These are phyloP conservation scores for Stichodactyla mertensii DNA, from an alignment of 64 coral and sea anemone species.

Conservation along the genomic window DNA sequence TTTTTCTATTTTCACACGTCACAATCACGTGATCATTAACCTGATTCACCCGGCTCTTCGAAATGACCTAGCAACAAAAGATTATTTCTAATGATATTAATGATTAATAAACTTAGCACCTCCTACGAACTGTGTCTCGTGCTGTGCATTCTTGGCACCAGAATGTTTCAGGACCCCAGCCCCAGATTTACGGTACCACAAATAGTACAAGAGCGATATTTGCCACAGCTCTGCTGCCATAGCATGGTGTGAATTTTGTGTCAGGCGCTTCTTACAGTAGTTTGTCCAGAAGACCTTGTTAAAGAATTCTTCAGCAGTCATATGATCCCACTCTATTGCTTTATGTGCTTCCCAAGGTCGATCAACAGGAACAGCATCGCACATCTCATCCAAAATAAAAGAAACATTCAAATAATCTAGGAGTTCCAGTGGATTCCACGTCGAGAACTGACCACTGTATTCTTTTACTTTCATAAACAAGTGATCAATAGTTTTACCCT, in stretches of 20 bases:
- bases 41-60: conserved; percentile 67
- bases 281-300: conserved; percentile 81
- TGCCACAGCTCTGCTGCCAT: conserved; percentile 82
- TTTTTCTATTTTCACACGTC: conserved; percentile 72
- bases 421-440: conserved; percentile 74
- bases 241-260: conserved; percentile 66
- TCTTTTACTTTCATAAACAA: conserved; percentile 38
- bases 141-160: conserved; percentile 58
- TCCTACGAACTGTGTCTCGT: conserved; percentile 84
- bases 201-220: conserved; percentile 87
- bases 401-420: conserved; percentile 67
- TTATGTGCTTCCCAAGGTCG: conserved; percentile 60
- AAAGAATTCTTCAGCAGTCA: conserved; percentile 84
- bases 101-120: conserved; percentile 30
- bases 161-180: conserved; percentile 59
- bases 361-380: conserved; percentile 49
- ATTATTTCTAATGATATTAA: not conserved
- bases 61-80: conserved; percentile 53
- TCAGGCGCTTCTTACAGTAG: conserved; percentile 79
- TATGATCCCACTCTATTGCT: conserved; percentile 75
- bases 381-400: conserved; percentile 61
- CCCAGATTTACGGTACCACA: conserved; percentile 76
- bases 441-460: conserved; percentile 57
- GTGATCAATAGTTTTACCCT: conserved; percentile 56
- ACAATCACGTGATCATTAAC: conserved; percentile 62